Conservation (phyloP, 1,140 invertebrate species). For the Orchesella cincta region DNA sequence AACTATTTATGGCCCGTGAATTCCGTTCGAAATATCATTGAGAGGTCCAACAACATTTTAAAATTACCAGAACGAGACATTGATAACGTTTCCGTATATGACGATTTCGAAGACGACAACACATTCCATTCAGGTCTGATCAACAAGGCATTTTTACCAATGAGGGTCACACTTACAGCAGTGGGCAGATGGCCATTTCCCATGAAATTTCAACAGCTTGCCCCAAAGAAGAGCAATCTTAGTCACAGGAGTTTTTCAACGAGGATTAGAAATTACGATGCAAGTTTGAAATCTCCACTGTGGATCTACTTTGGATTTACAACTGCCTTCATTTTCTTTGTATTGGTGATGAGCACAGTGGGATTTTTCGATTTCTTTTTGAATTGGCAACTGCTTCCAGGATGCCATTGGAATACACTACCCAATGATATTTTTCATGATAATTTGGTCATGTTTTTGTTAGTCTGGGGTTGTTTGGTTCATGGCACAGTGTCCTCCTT, state of each 20-base stretch:
- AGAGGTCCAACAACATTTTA: neutral
- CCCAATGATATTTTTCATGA: slow-evolving; percentile 12
- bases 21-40: neutral
- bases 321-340: slow-evolving; percentile 23
- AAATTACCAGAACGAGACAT: neutral
- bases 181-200: slow-evolving; percentile 43
- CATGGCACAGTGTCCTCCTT: slow-evolving; percentile 36
- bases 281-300: neutral
- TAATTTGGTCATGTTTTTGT: slow-evolving; percentile 47
- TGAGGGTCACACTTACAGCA: slow-evolving; percentile 31
- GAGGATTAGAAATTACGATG: neutral
- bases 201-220: neutral
- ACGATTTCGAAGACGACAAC: neutral
- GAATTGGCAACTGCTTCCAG: neutral
- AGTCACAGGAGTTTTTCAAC: neutral
- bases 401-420: slow-evolving; percentile 19
- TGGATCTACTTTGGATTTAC: slow-evolving; percentile 47
- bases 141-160: slow-evolving; percentile 25
- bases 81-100: neutral
- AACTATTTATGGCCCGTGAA: neutral
- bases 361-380: slow-evolving; percentile 15
- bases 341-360: slow-evolving; percentile 35
- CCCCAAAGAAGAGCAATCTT: neutral
- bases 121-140: slow-evolving; percentile 21
- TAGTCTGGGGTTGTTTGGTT: slow-evolving; percentile 47